These are phyloP conservation scores for Eospalax fontanierii DNA, from an alignment of 2,797 vertebrate species.

Conservation along the genomic window DNA sequence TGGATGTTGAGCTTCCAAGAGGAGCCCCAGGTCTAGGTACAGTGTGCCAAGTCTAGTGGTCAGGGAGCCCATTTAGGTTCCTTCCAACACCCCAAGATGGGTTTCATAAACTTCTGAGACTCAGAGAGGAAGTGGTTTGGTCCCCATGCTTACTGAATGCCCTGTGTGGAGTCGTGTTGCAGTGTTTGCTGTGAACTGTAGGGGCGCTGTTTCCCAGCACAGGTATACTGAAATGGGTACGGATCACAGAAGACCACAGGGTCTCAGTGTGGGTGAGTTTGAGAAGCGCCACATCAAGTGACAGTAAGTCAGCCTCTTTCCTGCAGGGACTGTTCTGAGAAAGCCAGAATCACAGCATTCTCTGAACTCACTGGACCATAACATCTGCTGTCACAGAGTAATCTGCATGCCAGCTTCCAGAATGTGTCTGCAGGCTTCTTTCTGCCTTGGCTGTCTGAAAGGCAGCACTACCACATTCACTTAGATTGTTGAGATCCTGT, in stretches of 20 bases:
- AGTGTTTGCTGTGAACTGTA: neutral
- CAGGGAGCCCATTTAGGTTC: neutral
- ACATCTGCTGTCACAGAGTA: neutral
- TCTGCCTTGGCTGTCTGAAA: neutral
- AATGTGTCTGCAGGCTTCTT: neutral
- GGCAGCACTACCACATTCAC: neutral
- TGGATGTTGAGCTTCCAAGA: too few relatives aligned
- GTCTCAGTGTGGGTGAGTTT: neutral
- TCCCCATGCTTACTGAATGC: neutral
- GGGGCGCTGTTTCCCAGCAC: neutral
- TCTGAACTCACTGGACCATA: neutral
- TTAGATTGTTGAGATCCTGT: neutral
- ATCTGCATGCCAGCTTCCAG: neutral
- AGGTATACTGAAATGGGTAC: too few relatives aligned
- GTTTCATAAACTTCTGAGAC: neutral
- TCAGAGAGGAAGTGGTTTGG: neutral
- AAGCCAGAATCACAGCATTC: neutral
- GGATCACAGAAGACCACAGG: neutral
- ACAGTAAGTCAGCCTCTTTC: neutral
- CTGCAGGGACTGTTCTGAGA: neutral
- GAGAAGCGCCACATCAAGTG: neutral
- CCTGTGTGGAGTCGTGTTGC: neutral
- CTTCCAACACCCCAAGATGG: accelerated
- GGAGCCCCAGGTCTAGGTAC: neutral
- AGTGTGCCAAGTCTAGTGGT: neutral